Evolutionary conservation across 2,113 vertebrate species (phyloP).

Genomic region (Chrysemys picta): DNA sequence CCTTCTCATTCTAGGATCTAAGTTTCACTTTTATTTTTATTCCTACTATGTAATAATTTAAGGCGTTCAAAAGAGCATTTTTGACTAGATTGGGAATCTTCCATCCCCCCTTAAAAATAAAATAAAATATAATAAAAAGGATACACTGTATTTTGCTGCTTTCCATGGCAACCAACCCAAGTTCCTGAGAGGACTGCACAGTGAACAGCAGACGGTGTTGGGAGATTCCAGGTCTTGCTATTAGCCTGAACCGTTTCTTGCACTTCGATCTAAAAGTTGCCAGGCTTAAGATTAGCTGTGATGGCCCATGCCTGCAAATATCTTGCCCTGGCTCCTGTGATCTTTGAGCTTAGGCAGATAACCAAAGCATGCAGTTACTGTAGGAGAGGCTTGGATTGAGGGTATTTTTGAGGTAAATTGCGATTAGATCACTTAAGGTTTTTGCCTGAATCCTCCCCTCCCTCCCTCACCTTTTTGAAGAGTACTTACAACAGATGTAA

Average conservation of each 20-base stretch:
- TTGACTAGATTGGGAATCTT: slow-evolving; percentile 3
- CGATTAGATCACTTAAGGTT: not conserved
- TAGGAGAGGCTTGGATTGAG: not conserved
- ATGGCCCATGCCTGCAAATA: not conserved
- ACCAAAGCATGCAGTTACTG: not conserved
- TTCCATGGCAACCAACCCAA: slow-evolving; percentile 9
- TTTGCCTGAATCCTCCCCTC: not conserved
- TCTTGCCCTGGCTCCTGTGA: not conserved
- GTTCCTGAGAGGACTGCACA: not conserved
- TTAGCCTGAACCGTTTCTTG: not conserved
- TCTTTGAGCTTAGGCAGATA: not conserved
- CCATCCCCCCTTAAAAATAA: not conserved
- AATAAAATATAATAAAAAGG: not conserved
- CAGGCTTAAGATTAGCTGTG: not conserved
- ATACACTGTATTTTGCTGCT: not conserved
- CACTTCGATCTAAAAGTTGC: not conserved
- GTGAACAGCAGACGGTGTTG: not conserved
- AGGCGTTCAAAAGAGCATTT: not conserved
- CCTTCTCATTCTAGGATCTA: not conserved
- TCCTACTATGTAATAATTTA: not conserved
- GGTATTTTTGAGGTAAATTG: not conserved
- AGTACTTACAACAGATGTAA: not conserved
- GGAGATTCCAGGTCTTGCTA: not conserved
- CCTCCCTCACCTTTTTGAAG: not conserved
- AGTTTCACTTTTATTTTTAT: not conserved